Evolutionary conservation across 2,797 vertebrate species (phyloP).

Genomic region (Bryconaethiops microstoma): DNA sequence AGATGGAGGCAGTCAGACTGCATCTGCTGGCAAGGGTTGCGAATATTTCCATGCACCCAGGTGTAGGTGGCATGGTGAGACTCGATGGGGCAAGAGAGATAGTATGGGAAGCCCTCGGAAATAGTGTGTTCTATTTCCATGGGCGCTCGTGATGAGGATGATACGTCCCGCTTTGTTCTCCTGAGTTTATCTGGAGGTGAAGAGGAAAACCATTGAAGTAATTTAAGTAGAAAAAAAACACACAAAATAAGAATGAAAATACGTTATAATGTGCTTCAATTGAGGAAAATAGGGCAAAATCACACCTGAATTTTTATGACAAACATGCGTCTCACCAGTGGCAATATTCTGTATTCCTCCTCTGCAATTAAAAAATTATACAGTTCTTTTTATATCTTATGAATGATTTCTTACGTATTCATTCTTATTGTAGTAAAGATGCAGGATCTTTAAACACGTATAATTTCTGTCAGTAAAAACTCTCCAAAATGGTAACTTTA

Average conservation of each 20-base stretch:
- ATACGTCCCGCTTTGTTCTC: conserved; percentile 58
- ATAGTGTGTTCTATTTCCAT: conserved; percentile 57
- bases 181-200: conserved; percentile 42
- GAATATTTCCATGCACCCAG: conserved; percentile 66
- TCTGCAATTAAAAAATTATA: conserved; percentile 61
- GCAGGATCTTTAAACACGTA: neutral
- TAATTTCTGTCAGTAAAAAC: no score
- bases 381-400: neutral
- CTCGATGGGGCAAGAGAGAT: conserved; percentile 77
- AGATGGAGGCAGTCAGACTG: conserved; percentile 74
- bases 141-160: neutral
- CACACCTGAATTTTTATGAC: conserved; percentile 60
- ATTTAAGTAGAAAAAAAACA: neutral
- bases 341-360: conserved; percentile 73
- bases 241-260: neutral
- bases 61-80: conserved; percentile 78
- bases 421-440: neutral
- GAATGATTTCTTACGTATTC: no score
- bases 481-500: no score
- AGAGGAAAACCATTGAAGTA: neutral
- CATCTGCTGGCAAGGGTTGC: conserved; percentile 69
- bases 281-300: neutral
- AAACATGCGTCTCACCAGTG: conserved; percentile 65
- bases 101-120: conserved; percentile 68
- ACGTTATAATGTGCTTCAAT: neutral